Evolutionary conservation across 2,888 invertebrate genomes (phyloP).

Genomic region (Myopa tessellatipennis): DNA sequence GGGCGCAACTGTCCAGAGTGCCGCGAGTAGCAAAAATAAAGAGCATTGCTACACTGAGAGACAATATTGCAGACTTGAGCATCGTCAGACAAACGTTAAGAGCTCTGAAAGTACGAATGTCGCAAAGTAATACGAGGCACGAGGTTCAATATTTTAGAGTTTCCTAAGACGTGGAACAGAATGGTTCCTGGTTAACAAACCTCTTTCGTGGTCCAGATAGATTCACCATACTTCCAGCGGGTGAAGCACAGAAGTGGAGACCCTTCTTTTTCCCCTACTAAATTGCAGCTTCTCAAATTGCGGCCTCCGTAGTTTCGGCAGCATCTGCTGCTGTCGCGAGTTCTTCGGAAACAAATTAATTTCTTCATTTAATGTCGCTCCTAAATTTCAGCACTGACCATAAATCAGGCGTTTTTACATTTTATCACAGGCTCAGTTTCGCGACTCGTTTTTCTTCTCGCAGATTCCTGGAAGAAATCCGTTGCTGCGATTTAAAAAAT

Average conservation of each 20-base stretch:
- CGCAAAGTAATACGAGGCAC: too few species aligned
- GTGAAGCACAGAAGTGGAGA: neutral
- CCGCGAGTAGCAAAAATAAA: neutral
- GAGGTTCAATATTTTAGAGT: too few species aligned
- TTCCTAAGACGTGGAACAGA: too few species aligned
- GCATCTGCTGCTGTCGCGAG: neutral
- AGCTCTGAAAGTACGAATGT: too few species aligned
- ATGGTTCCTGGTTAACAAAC: too few species aligned
- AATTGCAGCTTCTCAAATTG: neutral
- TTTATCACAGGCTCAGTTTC: slow-evolving; percentile 5
- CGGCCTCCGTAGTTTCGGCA: neutral
- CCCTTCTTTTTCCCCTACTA: neutral
- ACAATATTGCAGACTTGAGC: too few species aligned
- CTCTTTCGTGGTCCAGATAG: too few species aligned
- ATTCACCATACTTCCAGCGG: too few species aligned
- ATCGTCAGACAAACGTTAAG: too few species aligned
- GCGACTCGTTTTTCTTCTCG: slow-evolving; percentile 3
- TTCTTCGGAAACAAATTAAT: slow-evolving; percentile 19
- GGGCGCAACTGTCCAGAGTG: neutral
- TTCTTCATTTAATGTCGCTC: slow-evolving; percentile 25
- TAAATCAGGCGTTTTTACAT: neutral
- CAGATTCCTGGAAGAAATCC: slow-evolving; percentile 1
- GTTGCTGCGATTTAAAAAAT: slow-evolving; percentile 2
- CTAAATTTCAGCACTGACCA: slow-evolving; percentile 2
- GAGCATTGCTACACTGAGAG: neutral